Evolutionary conservation across 2,113 vertebrate species (phyloP).

Genomic region (Microcebus ravelobensis): DNA sequence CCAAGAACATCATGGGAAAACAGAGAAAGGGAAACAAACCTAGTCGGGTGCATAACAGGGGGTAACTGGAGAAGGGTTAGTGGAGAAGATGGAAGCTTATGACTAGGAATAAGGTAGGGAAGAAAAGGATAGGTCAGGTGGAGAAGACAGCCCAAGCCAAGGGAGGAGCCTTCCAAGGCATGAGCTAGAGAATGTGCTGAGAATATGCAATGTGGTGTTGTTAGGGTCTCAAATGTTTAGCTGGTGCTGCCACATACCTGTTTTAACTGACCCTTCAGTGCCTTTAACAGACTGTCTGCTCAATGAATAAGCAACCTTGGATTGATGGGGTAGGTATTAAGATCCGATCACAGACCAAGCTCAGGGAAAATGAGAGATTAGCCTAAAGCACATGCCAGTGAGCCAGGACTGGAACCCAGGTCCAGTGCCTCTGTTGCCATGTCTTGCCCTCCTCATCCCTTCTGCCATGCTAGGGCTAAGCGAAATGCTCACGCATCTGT

Average conservation of each 20-base stretch:
- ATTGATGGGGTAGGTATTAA: too few species aligned
- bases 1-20: neutral
- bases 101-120: neutral
- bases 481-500: neutral
- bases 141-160: neutral
- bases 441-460: too few species aligned
- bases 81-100: neutral
- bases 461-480: neutral
- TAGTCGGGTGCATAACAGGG: too few species aligned
- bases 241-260: too few species aligned
- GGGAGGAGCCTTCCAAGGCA: neutral
- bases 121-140: neutral
- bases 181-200: neutral
- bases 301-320: neutral
- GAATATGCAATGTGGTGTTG: too few species aligned
- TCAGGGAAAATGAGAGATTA: neutral
- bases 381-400: neutral
- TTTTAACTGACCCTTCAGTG: neutral
- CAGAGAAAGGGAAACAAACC: too few species aligned
- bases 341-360: neutral
- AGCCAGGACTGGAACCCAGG: neutral
- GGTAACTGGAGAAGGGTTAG: neutral
- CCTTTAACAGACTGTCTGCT: neutral
- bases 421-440: fast-evolving
- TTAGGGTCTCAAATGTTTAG: neutral